These are phyloP conservation scores for Coreius guichenoti DNA, from an alignment of 2,797 vertebrate genomes.

Conservation along the genomic window DNA sequence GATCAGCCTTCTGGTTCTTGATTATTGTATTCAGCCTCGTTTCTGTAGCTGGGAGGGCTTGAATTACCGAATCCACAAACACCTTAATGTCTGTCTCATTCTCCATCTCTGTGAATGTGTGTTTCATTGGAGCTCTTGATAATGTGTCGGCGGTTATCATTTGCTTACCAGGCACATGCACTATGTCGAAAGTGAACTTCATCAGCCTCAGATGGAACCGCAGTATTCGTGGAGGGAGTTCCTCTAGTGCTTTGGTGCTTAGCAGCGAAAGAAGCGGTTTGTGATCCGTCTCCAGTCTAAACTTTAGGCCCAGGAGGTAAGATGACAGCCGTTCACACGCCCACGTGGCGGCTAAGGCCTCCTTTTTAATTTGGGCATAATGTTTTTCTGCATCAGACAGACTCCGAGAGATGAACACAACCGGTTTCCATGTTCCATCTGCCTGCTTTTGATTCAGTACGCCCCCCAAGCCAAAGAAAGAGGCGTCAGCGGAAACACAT, in stretches of 20 bases:
- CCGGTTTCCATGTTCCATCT: conserved; percentile 41
- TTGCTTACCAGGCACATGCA: too few species aligned
- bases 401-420: conserved; percentile 46
- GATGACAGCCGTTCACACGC: not conserved
- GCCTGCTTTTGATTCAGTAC: conserved; percentile 43
- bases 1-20: conserved; percentile 35
- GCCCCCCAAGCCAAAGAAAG: conserved; percentile 20
- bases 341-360: not conserved
- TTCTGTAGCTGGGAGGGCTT: not conserved
- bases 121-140: not conserved
- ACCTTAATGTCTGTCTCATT: not conserved
- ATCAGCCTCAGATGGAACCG: not conserved
- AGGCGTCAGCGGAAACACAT: conserved; percentile 33
- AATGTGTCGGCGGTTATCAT: not conserved
- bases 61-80: not conserved
- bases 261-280: not conserved
- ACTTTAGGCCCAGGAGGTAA: not conserved
- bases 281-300: conserved; percentile 3
- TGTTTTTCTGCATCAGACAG: conserved; percentile 39
- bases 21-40: not conserved
- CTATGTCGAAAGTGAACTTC: too few species aligned
- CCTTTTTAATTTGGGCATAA: conserved; percentile 52
- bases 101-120: not conserved
- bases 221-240: not conserved
- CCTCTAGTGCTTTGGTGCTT: not conserved